Evolutionary conservation across 2,888 invertebrate species (phyloP), one percentile per base, ranked within the genome.

Genomic region (Coremacera marginata): DNA sequence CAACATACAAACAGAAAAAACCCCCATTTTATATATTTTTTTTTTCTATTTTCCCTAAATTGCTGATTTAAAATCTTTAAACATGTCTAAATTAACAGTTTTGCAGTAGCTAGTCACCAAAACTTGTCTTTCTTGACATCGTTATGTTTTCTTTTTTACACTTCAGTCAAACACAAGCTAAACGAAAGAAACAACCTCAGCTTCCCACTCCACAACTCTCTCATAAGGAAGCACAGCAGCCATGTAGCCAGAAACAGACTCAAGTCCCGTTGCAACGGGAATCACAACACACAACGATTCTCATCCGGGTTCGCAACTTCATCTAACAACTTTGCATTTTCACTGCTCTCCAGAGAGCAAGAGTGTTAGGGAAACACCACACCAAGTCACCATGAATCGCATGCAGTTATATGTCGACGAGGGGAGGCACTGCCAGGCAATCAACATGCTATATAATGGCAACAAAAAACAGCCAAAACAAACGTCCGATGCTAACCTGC

Each of bases 281-380:
- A 76, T 76, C 70, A 76, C 76, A 72, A 72, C 72, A 22, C 68
- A 68, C 68, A 77, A 73, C 77, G 65, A 68, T 60, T 68, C 63
- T 68, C 72, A 72, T 77, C 72, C 68, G 77, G 67, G 77, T 73
- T 65, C 72, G 57, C 67, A 77, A 72, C 76, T 71, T 71, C 57
- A 37, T 70, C 65, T 60, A 71, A 76, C 71, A 76, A 71, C 77
- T 68, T 25, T 19, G 72, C 76, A 71, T 14, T 63, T 70, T n/a
- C 68, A 34, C 16, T 34, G 76, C 70, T 51, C 76, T 76, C 65
- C 44, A 60, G 72, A 60, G 72, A 60, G 22, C 19, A 19, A 49
- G 68, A 51, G 51, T 14, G 51, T 51, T 22, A 27, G 14, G 27
- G 49, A 37, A 19, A 68, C 49, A 49, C 44, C 68, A 31, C 19